Percentiles rank a stretch among this genome's conserved stretches.
These are phyloP conservation scores for Grus americana DNA, from an alignment of 2,113 vertebrate species.

Conservation along the genomic window DNA sequence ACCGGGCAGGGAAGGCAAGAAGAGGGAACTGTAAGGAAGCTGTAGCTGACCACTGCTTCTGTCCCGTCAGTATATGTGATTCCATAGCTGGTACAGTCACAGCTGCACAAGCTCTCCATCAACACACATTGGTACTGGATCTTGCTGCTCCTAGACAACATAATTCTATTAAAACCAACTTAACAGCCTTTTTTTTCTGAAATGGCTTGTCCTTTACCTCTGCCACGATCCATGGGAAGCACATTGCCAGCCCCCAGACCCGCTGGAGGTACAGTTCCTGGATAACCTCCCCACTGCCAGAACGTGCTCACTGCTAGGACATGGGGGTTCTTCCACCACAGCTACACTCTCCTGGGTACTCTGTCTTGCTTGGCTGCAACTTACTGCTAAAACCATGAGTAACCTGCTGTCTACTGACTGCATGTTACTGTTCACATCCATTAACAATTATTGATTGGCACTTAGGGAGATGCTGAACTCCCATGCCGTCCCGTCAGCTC, in stretches of 20 bases:
- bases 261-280: background rate
- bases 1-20: fast-evolving
- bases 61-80: fast-evolving
- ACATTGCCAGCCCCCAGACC: background rate
- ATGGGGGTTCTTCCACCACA: background rate
- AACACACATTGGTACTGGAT: background rate
- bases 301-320: fast-evolving
- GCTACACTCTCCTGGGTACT: background rate
- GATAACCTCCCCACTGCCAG: background rate
- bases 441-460: background rate
- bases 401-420: background rate
- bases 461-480: background rate
- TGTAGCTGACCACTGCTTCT: background rate
- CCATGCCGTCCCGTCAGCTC: background rate
- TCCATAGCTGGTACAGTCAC: background rate
- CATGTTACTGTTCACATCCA: background rate
- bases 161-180: background rate
- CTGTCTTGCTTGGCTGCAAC: background rate
- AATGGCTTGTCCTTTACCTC: background rate
- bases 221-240: background rate
- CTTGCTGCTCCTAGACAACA: background rate
- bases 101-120: background rate
- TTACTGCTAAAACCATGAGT: background rate
- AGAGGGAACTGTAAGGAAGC: background rate
- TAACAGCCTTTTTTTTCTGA: background rate